phyloP scores from a whole-genome alignment of 1,140 invertebrate genomes.

The Arctopsyche grandis region DNA sequence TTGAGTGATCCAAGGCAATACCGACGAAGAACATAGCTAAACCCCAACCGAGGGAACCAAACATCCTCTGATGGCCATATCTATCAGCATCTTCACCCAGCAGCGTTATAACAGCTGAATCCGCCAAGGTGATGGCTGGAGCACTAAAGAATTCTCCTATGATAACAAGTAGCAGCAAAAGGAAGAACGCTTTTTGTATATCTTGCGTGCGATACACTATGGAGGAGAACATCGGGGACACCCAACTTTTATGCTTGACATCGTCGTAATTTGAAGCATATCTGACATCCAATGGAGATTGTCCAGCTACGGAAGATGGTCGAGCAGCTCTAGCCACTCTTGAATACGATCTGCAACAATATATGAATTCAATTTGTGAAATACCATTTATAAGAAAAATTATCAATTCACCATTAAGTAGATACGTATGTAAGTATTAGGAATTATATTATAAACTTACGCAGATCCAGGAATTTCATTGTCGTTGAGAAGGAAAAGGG shows the following conservation, averaged over 20 bases:
- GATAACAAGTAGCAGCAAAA: constrained; percentile 89
- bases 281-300: constrained; percentile 75
- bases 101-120: constrained; percentile 91
- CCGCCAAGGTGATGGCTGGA: constrained; percentile 96
- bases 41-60: constrained; percentile 97
- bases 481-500: constrained; percentile 41
- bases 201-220: constrained; percentile 90
- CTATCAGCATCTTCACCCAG: constrained; percentile 91
- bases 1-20: constrained; percentile 97
- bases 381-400: too few relatives aligned
- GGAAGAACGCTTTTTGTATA: constrained; percentile 96
- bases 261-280: constrained; percentile 87
- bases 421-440: background rate
- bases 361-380: background rate
- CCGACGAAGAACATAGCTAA: constrained; percentile 99
- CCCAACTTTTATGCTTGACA: constrained; percentile 78
- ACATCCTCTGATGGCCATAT: constrained; percentile 98
- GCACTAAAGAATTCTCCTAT: constrained; percentile 98
- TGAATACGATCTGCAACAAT: constrained; percentile 29
- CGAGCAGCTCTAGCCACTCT: constrained; percentile 40
- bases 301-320: constrained; percentile 43
- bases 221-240: constrained; percentile 92
- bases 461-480: constrained; percentile 30
- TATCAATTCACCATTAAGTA: too few relatives aligned
- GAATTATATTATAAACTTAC: constrained; percentile 34